These are phyloP conservation scores for Crocidura indochinensis DNA, from an alignment of 2,797 vertebrate genomes.

Conservation along the genomic window DNA sequence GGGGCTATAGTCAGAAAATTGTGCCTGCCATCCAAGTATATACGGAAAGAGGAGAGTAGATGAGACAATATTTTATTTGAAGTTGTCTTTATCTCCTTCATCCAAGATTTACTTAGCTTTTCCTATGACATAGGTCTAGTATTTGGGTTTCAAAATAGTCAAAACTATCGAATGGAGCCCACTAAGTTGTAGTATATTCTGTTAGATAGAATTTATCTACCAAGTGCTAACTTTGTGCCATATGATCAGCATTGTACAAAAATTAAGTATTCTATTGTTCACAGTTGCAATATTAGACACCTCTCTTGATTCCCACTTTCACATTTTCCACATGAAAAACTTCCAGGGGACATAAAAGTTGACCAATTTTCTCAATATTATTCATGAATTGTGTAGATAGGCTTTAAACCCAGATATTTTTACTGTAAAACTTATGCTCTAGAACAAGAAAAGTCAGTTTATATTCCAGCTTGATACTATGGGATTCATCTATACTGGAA, in stretches of 20 bases:
- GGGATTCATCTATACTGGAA: not conserved
- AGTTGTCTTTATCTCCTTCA: not conserved
- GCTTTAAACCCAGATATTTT: slow-evolving; percentile 21
- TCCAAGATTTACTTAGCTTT: not conserved
- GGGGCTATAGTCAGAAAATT: not conserved
- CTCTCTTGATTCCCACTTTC: not conserved
- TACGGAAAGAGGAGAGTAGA: not conserved
- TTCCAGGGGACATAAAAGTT: not conserved
- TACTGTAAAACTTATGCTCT: not conserved
- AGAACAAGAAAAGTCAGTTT: not conserved
- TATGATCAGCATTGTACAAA: not conserved
- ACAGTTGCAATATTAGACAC: not conserved
- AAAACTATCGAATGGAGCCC: not conserved
- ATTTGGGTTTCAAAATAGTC: not conserved
- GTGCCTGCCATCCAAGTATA: not conserved
- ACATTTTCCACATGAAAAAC: not conserved
- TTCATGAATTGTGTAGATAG: not conserved
- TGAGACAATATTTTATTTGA: not conserved
- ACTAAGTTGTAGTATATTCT: slow-evolving; percentile 7
- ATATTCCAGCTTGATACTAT: not conserved
- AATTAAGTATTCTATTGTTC: not conserved
- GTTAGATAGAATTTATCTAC: not conserved
- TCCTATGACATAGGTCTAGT: not conserved
- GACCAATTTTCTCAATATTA: slow-evolving; percentile 2
- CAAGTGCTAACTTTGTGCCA: not conserved